These are phyloP conservation scores for Eonycteris spelaea DNA, from an alignment of 2,113 vertebrate species.

Conservation along the genomic window DNA sequence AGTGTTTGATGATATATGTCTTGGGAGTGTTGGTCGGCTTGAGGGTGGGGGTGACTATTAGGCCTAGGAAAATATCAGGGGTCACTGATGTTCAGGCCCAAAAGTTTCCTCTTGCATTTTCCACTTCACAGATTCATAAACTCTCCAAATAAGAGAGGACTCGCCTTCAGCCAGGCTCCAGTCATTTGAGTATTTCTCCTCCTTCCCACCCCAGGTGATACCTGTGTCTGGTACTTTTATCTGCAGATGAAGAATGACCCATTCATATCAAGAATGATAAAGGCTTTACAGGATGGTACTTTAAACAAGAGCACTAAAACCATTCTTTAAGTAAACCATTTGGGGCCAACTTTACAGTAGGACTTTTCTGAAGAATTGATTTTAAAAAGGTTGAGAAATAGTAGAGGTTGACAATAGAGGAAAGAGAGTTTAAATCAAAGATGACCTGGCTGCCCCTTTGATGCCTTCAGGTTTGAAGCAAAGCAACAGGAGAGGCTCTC, in stretches of 20 bases:
- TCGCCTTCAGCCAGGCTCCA: background rate
- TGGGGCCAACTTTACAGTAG: slow-evolving; percentile 34
- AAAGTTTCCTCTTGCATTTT: background rate
- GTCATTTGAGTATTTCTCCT: background rate
- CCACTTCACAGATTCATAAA: background rate
- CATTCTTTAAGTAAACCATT: slow-evolving; percentile 55
- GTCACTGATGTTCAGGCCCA: background rate
- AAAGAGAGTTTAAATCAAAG: slow-evolving; percentile 61
- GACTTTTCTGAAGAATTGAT: slow-evolving; percentile 53
- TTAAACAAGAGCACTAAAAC: slow-evolving; percentile 43
- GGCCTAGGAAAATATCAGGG: background rate
- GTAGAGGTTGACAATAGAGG: slow-evolving; percentile 16
- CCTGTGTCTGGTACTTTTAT: background rate
- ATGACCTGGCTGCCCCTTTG: slow-evolving; percentile 41
- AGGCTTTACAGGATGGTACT: slow-evolving; percentile 23
- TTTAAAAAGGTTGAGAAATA: slow-evolving; percentile 45
- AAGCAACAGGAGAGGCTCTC: slow-evolving; percentile 32
- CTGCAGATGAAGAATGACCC: background rate
- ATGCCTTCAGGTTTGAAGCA: slow-evolving; percentile 54
- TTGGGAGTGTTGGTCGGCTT: slow-evolving; percentile 30
- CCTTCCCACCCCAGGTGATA: no score
- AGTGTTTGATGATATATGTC: slow-evolving; percentile 78
- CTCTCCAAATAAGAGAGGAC: background rate
- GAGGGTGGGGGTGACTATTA: background rate
- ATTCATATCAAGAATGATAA: background rate